These are phyloP conservation scores for Reticulitermes speratus DNA, from an alignment of 1,140 invertebrate genomes.

Conservation along the genomic window DNA sequence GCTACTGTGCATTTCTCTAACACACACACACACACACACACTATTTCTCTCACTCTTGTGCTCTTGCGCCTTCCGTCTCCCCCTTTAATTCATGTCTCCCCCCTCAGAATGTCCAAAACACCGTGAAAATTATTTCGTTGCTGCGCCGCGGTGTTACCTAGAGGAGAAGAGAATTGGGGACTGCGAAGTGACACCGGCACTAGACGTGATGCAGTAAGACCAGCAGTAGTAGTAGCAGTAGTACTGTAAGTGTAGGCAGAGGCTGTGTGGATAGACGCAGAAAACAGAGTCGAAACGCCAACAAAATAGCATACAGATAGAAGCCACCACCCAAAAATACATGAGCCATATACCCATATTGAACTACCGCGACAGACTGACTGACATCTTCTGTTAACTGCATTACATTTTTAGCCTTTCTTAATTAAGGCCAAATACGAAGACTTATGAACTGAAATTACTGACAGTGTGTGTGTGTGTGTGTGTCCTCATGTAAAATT, in stretches of 20 bases:
- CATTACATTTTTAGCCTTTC: too few species aligned
- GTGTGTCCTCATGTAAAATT: too few species aligned
- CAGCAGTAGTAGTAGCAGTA: not conserved
- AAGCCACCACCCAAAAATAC: too few species aligned
- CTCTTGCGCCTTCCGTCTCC: not conserved
- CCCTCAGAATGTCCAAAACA: not conserved
- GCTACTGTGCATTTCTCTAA: not conserved
- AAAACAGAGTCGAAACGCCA: too few species aligned
- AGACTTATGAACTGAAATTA: too few species aligned
- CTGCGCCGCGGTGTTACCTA: not conserved
- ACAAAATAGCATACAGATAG: too few species aligned
- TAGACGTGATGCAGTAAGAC: not conserved
- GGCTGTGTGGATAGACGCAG: too few species aligned
- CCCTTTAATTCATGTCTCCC: not conserved
- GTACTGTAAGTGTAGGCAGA: not conserved
- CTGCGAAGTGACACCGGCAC: not conserved
- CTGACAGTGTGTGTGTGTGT: too few species aligned
- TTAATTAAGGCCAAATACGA: too few species aligned
- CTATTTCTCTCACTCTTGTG: not conserved
- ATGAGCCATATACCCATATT: too few species aligned
- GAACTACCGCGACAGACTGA: too few species aligned
- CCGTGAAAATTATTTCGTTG: not conserved
- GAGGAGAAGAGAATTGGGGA: not conserved
- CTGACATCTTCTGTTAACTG: too few species aligned
- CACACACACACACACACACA: not conserved